A percentile compares a stretch with the other conserved stretches of the same genome.
Conservation (phyloP, 92 coral and sea anemone species). For the Epizoanthus rinbou region DNA sequence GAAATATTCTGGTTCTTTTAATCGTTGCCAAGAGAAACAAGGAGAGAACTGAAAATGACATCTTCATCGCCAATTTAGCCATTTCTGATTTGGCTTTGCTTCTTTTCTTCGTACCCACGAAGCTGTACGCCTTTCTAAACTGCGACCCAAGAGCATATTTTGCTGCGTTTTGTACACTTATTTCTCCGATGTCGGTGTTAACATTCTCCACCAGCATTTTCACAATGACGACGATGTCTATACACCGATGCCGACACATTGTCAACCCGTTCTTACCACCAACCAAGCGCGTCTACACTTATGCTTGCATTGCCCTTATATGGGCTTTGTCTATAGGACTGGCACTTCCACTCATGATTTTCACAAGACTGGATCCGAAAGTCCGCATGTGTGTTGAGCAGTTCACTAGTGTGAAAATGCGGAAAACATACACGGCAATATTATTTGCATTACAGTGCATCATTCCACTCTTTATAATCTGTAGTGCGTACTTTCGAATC, state of each 20-base stretch:
- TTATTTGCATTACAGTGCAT: constrained; percentile 79
- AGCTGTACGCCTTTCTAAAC: constrained; percentile 60
- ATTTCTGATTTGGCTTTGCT: constrained; percentile 73
- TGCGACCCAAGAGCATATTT: constrained; percentile 59
- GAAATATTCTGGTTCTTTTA: constrained; percentile 69
- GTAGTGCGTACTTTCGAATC: constrained; percentile 82
- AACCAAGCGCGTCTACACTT: constrained; percentile 54
- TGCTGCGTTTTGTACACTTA: constrained; percentile 60
- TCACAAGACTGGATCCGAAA: constrained; percentile 50
- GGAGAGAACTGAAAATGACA: constrained; percentile 75
- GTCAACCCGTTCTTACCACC: constrained; percentile 72
- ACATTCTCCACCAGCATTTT: constrained; percentile 87
- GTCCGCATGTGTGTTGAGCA: constrained; percentile 51
- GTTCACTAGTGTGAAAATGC: constrained; percentile 64
- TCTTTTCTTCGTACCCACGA: constrained; percentile 68
- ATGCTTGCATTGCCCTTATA: constrained; percentile 52
- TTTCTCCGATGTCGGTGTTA: constrained; percentile 66
- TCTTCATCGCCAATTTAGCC: constrained; percentile 84
- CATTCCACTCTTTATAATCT: constrained; percentile 79
- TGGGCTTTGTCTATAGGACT: constrained; percentile 65
- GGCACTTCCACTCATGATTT: constrained; percentile 72
- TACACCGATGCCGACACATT: constrained; percentile 81
- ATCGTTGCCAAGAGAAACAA: constrained; percentile 64
- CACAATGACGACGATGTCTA: constrained; percentile 83
- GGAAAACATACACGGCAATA: constrained; percentile 75